phyloP scores from a whole-genome alignment of 92 coral and sea anemone species.

The Paragorgia papillata region DNA sequence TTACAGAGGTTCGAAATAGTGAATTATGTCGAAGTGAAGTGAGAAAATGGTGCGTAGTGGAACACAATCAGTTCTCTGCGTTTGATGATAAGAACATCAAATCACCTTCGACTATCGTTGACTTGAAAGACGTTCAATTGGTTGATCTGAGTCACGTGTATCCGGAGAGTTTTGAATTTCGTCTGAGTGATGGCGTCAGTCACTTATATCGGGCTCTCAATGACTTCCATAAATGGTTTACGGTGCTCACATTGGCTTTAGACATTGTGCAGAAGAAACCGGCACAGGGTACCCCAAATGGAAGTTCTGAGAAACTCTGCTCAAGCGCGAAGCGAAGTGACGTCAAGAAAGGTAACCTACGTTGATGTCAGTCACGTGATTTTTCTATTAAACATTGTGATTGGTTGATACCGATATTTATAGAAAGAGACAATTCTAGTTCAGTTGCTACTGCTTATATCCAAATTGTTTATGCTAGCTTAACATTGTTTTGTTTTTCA shows the following conservation, averaged over 20 bases:
- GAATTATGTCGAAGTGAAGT: constrained; percentile 85
- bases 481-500: too few species aligned
- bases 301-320: constrained; percentile 12
- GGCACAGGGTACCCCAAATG: background rate
- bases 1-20: constrained; percentile 70
- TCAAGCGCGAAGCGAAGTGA: constrained; percentile 6
- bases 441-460: too few species aligned
- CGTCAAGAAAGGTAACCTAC: constrained; percentile 27
- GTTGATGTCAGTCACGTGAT: constrained; percentile 38
- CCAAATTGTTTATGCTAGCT: too few species aligned
- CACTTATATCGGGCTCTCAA: constrained; percentile 10
- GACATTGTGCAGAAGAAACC: background rate
- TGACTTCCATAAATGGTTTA: constrained; percentile 38
- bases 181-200: constrained; percentile 46
- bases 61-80: constrained; percentile 64
- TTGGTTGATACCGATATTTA: background rate
- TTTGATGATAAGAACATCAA: constrained; percentile 71
- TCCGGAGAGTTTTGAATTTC: constrained; percentile 63
- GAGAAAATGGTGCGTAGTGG: constrained; percentile 87
- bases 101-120: constrained; percentile 59
- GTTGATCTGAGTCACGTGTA: constrained; percentile 63
- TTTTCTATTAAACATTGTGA: constrained; percentile 9
- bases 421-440: too few species aligned
- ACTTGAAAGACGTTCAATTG: constrained; percentile 59
- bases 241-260: constrained; percentile 22